Conservation (phyloP, 2,113 vertebrate genomes). For the Fulmarus glacialis region DNA sequence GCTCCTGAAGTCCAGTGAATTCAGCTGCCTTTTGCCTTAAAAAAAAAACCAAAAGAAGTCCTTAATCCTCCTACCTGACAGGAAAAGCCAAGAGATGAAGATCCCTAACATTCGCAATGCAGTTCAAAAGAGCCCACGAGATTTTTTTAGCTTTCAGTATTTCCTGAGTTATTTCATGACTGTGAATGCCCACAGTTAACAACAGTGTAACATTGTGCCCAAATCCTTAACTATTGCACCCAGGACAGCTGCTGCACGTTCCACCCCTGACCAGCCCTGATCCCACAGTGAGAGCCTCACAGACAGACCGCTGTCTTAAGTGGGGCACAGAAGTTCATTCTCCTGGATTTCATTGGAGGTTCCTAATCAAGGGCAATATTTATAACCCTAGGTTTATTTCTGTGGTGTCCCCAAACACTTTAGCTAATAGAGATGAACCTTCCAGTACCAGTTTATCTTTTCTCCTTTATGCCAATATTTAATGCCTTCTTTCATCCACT, state of each 20-base stretch:
- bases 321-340: background rate
- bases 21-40: background rate
- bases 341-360: background rate
- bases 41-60: background rate
- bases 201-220: background rate
- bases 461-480: conserved; percentile 19
- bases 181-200: background rate
- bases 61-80: background rate
- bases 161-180: background rate
- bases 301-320: background rate
- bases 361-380: background rate
- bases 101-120: background rate
- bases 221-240: background rate
- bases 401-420: background rate
- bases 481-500: conserved; percentile 31
- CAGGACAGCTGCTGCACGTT: fast-evolving
- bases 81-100: background rate
- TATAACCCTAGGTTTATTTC: background rate
- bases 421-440: conserved; percentile 1
- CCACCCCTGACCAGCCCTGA: background rate
- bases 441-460: conserved; percentile 20
- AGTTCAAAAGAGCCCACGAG: background rate
- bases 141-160: background rate
- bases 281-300: fast-evolving
- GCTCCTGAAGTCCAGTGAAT: background rate